Conservation (phyloP, 1,140 invertebrate genomes). For the Stegodyphus mimosarum region DNA sequence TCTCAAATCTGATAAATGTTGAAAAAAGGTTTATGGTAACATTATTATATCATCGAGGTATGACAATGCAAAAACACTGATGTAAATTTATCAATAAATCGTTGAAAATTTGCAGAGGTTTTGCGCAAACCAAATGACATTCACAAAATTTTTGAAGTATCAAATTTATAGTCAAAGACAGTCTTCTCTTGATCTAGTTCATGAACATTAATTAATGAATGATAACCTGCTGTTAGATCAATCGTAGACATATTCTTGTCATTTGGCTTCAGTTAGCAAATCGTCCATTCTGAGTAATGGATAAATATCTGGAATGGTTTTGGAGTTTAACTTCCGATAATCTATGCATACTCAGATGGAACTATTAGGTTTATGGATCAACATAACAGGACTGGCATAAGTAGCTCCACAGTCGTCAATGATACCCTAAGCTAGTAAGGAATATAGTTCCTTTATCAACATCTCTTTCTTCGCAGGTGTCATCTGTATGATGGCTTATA, state of each 20-base stretch:
- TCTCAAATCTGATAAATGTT: constrained; percentile 5
- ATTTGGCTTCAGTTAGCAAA: constrained; percentile 1
- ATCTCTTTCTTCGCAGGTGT: constrained; percentile 35
- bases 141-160: not conserved
- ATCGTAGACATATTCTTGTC: constrained; percentile 6
- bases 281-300: constrained; percentile 28
- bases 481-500: constrained; percentile 14
- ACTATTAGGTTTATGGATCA: constrained; percentile 56
- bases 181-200: constrained; percentile 64
- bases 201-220: constrained; percentile 64
- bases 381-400: constrained; percentile 62
- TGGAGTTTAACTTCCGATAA: constrained; percentile 48
- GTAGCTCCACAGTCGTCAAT: constrained; percentile 57
- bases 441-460: constrained; percentile 44
- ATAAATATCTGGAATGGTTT: constrained; percentile 56
- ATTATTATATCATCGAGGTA: constrained; percentile 1
- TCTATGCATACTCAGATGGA: constrained; percentile 40
- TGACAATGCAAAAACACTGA: not conserved
- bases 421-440: constrained; percentile 61
- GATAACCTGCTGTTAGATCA: constrained; percentile 24
- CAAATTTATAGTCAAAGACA: constrained; percentile 62
- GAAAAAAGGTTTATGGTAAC: not conserved
- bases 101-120: constrained; percentile 53
- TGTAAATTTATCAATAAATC: not conserved
- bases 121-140: constrained; percentile 68